Evolutionary conservation across 1,140 invertebrate species (phyloP), one percentile per base, ranked within the genome.

Genomic region (Matsumurasca onukii): DNA sequence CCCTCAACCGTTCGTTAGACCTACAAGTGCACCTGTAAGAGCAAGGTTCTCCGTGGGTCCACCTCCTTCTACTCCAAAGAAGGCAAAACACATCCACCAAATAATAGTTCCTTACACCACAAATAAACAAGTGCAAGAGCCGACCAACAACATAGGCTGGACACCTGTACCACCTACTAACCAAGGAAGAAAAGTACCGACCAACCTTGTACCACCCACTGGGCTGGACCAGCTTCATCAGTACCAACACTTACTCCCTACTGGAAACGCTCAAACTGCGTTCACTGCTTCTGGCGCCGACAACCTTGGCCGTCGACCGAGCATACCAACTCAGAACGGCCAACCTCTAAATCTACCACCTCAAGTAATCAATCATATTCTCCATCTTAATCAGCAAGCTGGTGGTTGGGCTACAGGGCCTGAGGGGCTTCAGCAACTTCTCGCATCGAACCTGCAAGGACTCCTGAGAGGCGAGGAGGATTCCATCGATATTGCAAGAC

Each of bases 71-170:
- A 29, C 68, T 2, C 9, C 67, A 5, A 71, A 70, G 25, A 69
- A 68, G 65, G 31, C 66, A 3, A 70, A 69, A 45, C 66, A 67
- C 45, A 68, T 72, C 24, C 70, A 73, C 15, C 90, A 91, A 79
- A 88, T 91, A 67, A 89, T 92, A 31, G 88, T 92, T 69, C 90
- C 91, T 0, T 92, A 91, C 72, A 89, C 87, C 0, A 85, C 83
- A 13, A 86, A 87, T 67, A 82, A 84, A 69, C 82, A 85, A 25
- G 55, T 20, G 25, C 79, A 84, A 29, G 55, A 63, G 84, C 83
- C 24, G 86, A 85, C 67, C 77, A 79, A 74, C 73, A 71, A 67
- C 72, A 70, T 69, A 79, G 70, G 69, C 71, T 78, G 30, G 70
- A 17, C 31, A 66, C 22, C 70, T 39, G 57, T 69, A 69, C 61